These are phyloP conservation scores for Gnatocerus cornutus DNA, from an alignment of 2,888 invertebrate species.

Conservation along the genomic window DNA sequence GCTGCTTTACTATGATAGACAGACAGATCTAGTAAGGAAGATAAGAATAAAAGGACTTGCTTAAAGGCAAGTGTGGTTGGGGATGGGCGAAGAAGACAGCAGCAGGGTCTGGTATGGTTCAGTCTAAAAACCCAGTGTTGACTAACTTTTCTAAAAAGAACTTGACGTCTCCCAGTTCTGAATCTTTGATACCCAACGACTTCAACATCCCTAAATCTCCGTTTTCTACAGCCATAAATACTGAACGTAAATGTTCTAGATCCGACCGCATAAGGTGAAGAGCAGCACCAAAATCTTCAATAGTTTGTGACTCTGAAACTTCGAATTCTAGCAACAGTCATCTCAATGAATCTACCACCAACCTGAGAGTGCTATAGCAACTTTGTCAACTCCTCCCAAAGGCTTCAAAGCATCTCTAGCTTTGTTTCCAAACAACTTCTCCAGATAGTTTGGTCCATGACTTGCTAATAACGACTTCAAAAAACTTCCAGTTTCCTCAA, in stretches of 20 bases:
- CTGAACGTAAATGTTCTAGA: conserved; percentile 92
- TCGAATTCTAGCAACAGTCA: background rate
- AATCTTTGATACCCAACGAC: conserved; percentile 95
- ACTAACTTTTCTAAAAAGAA: conserved; percentile 97
- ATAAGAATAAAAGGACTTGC: conserved; percentile 81
- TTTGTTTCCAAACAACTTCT: conserved; percentile 96
- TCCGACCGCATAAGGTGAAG: conserved; percentile 90
- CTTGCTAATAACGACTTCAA: conserved; percentile 94
- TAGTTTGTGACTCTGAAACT: conserved; percentile 90
- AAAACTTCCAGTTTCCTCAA: conserved; percentile 97
- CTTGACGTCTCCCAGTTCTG: conserved; percentile 94
- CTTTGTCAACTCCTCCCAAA: conserved; percentile 94
- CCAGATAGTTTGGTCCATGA: conserved; percentile 96
- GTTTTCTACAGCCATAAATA: conserved; percentile 96
- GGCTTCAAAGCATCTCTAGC: conserved; percentile 93
- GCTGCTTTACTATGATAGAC: conserved; percentile 64
- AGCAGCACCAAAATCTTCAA: conserved; percentile 94
- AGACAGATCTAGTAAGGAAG: conserved; percentile 64
- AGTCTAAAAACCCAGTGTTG: conserved; percentile 96
- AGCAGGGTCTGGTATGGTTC: conserved; percentile 73
- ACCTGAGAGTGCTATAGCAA: conserved; percentile 96
- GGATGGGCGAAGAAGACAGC: conserved; percentile 82
- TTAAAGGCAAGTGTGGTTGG: conserved; percentile 77
- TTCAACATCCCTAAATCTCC: conserved; percentile 95
- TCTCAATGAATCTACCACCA: conserved; percentile 50